Evolutionary conservation across 2,888 invertebrate species (phyloP).

Genomic region (Dione vanillae): DNA sequence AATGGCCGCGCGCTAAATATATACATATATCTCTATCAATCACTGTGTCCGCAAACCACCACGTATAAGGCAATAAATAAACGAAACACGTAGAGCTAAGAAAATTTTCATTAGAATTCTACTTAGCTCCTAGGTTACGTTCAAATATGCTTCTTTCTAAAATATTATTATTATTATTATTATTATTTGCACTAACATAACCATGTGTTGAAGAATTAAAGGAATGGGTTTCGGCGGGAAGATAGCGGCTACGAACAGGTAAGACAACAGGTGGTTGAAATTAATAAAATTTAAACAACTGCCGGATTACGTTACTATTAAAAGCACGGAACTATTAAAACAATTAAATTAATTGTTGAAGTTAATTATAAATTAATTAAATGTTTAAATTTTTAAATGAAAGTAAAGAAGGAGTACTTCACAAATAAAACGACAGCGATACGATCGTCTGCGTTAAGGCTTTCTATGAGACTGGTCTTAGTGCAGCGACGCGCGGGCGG

Average conservation of each 20-base stretch:
- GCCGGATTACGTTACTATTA: constrained; percentile 56
- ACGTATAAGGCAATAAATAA: constrained; percentile 73
- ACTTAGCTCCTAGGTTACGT: constrained; percentile 54
- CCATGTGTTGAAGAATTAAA: constrained; percentile 24
- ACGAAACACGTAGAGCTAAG: constrained; percentile 70
- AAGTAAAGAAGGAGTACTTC: constrained; percentile 4
- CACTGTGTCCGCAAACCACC: constrained; percentile 63
- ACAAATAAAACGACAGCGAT: constrained; percentile 34
- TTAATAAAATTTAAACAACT: constrained; percentile 56
- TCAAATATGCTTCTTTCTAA: constrained; percentile 56
- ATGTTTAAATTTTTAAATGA: constrained; percentile 37
- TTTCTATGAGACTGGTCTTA: constrained; percentile 67
- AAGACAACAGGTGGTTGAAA: constrained; percentile 65
- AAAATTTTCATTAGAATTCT: constrained; percentile 72
- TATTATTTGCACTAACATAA: constrained; percentile 31
- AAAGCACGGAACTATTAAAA: constrained; percentile 53
- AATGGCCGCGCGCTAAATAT: constrained; percentile 72
- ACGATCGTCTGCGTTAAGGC: constrained; percentile 65
- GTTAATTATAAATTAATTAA: constrained; percentile 50
- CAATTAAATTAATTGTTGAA: constrained; percentile 51
- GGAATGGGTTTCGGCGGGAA: constrained; percentile 67
- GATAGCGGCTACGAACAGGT: constrained; percentile 60
- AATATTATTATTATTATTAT: constrained; percentile 33
- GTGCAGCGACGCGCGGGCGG: constrained; percentile 65
- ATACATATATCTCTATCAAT: constrained; percentile 63